phyloP scores from a whole-genome alignment of 2,113 vertebrate genomes.

The Muscicapa adusta region DNA sequence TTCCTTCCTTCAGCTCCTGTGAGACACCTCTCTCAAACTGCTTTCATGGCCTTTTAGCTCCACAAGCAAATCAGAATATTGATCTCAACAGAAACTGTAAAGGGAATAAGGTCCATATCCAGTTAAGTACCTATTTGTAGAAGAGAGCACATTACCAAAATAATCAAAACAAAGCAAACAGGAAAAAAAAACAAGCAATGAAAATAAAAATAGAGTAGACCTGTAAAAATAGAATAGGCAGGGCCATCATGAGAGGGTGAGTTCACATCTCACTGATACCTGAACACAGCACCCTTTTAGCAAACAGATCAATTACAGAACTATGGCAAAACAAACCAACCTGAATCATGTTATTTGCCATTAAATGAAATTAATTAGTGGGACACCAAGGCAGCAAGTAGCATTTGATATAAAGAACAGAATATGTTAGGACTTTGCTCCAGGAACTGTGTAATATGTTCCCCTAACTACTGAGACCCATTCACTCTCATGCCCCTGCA shows the following conservation, averaged over 20 bases:
- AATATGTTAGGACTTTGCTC: neutral
- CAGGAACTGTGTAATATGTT: neutral
- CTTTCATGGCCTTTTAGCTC: neutral
- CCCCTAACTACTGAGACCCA: neutral
- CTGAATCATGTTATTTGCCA: neutral
- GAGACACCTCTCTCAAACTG: neutral
- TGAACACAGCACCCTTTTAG: neutral
- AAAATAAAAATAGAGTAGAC: neutral
- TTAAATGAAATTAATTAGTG: neutral
- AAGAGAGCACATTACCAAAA: neutral
- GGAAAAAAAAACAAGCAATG: neutral
- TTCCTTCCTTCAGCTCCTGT: neutral
- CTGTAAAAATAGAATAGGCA: neutral
- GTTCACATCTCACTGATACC: neutral
- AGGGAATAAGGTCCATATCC: neutral
- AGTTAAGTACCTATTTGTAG: neutral
- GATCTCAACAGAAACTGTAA: neutral
- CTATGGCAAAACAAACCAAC: neutral
- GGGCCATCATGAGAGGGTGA: neutral
- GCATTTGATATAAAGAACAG: neutral
- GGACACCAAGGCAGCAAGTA: neutral
- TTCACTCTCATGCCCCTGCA: neutral
- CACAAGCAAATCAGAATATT: neutral
- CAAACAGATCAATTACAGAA: neutral
- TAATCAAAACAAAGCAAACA: fast-evolving